phyloP scores from a whole-genome alignment of 2,888 invertebrate species.

The Macrophya annulata region DNA sequence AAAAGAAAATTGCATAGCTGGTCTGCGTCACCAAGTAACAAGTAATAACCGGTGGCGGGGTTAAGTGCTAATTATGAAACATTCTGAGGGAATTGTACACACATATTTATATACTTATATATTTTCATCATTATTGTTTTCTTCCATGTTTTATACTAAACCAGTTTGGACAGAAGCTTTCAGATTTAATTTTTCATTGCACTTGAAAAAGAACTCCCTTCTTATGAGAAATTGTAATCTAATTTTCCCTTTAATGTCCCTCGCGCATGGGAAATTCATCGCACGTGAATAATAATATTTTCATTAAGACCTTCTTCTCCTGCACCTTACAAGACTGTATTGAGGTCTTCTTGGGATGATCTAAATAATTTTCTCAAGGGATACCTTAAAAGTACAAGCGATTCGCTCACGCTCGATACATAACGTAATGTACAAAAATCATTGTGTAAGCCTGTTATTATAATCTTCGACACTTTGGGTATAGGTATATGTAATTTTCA shows the following conservation, averaged over 20 bases:
- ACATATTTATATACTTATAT: neutral
- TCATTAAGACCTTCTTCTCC: neutral
- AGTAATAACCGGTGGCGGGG: conserved; percentile 18
- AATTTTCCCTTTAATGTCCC: neutral
- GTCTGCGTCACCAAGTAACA: neutral
- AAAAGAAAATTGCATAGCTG: conserved; percentile 17
- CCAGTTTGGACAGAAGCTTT: neutral
- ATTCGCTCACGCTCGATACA: conserved; percentile 1
- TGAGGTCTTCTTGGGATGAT: conserved; percentile 17
- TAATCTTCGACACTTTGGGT: neutral
- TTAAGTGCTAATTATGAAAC: conserved; percentile 29
- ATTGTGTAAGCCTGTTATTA: neutral
- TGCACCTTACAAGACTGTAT: neutral
- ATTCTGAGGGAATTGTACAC: neutral
- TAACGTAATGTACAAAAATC: conserved; percentile 14
- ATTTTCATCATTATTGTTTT: neutral
- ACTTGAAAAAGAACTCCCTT: neutral
- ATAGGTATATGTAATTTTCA: neutral
- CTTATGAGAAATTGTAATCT: neutral
- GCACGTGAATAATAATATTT: conserved; percentile 5
- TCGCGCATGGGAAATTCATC: neutral
- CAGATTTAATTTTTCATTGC: neutral
- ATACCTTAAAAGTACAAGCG: conserved; percentile 37
- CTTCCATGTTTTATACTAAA: neutral
- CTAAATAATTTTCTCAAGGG: conserved; percentile 5